These are phyloP conservation scores for Orestias chungarensis DNA, from an alignment of 2,797 vertebrate genomes.

Conservation along the genomic window DNA sequence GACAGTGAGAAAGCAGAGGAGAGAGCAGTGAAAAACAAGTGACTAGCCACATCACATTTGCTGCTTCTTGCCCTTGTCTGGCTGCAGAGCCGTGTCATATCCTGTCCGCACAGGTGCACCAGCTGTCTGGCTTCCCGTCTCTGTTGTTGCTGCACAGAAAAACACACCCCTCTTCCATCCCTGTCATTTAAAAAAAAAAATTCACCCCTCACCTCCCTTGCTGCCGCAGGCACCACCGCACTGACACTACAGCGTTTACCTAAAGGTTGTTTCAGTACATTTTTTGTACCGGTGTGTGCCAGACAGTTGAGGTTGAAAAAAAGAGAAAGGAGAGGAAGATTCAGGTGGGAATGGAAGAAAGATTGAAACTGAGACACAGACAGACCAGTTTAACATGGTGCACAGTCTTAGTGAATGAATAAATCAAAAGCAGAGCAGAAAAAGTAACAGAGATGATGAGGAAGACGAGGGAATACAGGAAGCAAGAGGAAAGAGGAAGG, in stretches of 20 bases:
- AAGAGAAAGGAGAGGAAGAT: constrained; percentile 8
- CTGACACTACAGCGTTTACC: constrained; percentile 54
- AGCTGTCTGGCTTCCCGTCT: constrained; percentile 63
- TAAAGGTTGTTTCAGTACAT: constrained; percentile 44
- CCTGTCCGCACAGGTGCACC: constrained; percentile 73
- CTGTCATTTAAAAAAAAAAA: constrained; percentile 52
- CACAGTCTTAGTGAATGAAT: constrained; percentile 31
- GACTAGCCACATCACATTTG: constrained; percentile 59
- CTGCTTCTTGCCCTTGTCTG: constrained; percentile 69
- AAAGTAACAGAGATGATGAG: constrained; percentile 29
- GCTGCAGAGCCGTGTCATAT: constrained; percentile 65
- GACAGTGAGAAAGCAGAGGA: constrained; percentile 62
- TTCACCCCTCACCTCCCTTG: constrained; percentile 36
- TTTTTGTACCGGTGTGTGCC: constrained; percentile 19
- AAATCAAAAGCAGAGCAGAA: constrained; percentile 6
- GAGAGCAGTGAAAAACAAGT: constrained; percentile 60
- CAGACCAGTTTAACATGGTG: constrained; percentile 35
- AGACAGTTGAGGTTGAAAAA: constrained; percentile 16
- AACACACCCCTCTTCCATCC: constrained; percentile 37
- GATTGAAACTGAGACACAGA: constrained; percentile 37
- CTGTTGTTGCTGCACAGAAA: constrained; percentile 51
- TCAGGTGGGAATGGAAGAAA: constrained; percentile 6
- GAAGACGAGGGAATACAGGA: neutral
- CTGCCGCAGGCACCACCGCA: constrained; percentile 73
- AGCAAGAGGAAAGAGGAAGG: neutral